A percentile compares a stretch with the other conserved stretches of the same genome.
These are phyloP conservation scores for Drosophila phalerata DNA, from an alignment of 2,888 invertebrate genomes.

Conservation along the genomic window DNA sequence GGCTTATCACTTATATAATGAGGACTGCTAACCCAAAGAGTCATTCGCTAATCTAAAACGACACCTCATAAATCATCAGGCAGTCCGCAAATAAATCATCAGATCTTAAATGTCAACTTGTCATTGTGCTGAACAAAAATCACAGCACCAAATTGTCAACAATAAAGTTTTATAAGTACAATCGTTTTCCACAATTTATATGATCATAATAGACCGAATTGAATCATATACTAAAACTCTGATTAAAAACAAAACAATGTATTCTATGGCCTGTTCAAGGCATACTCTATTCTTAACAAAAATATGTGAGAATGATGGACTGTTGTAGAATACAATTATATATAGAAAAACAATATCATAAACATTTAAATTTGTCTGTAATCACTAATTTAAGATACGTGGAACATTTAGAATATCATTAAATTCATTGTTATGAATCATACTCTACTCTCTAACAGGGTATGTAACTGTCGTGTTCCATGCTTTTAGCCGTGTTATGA, in stretches of 20 bases:
- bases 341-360: neutral
- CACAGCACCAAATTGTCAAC: conserved; percentile 69
- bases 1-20: conserved; percentile 51
- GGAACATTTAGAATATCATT: neutral
- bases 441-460: conserved; percentile 12
- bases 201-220: conserved; percentile 42
- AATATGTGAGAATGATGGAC: no score
- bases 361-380: neutral
- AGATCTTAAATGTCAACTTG: conserved; percentile 72
- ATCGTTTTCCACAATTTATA: conserved; percentile 63
- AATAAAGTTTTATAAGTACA: conserved; percentile 47
- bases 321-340: neutral
- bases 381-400: neutral
- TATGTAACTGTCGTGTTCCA: conserved; percentile 10
- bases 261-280: neutral
- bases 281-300: conserved; percentile 8
- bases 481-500: conserved; percentile 31
- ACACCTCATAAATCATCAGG: conserved; percentile 72
- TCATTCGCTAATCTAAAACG: conserved; percentile 66
- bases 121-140: conserved; percentile 55
- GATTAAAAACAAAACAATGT: conserved; percentile 1
- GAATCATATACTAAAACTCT: conserved; percentile 4
- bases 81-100: conserved; percentile 66
- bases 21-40: conserved; percentile 51
- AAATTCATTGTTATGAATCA: neutral